Percentiles rank a stretch among this genome's conserved stretches.
Conservation (phyloP, 2,888 invertebrate genomes). For the Drosophila aldrichi region DNA sequence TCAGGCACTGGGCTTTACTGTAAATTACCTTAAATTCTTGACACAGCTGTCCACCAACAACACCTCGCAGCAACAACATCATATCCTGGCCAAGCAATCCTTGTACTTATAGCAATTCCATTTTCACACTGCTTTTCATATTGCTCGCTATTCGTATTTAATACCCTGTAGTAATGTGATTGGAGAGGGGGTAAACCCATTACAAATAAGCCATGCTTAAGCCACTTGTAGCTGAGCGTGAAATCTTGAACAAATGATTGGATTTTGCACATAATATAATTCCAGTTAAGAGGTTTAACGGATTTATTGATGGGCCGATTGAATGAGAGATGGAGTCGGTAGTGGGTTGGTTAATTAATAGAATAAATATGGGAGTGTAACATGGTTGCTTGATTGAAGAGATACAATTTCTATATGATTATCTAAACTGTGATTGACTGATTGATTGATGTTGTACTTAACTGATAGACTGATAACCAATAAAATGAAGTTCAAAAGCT, state of each 20-base stretch:
- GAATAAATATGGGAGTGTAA: too few species aligned
- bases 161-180: not conserved
- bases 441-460: not conserved
- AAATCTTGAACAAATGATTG: not conserved
- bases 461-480: not conserved
- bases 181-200: not conserved
- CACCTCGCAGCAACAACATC: slow-evolving; percentile 6
- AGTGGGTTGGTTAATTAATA: not conserved
- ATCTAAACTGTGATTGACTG: not conserved
- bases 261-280: not conserved
- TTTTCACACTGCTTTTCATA: slow-evolving; percentile 26
- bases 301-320: not conserved
- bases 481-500: too few species aligned
- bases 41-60: slow-evolving; percentile 37
- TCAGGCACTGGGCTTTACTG: slow-evolving; percentile 25
- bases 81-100: slow-evolving; percentile 15
- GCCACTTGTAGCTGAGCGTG: not conserved
- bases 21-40: slow-evolving; percentile 26
- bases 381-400: too few species aligned
- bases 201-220: not conserved
- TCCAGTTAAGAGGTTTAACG: not conserved
- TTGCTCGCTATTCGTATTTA: not conserved
- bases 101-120: slow-evolving; percentile 33
- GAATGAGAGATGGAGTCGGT: not conserved
- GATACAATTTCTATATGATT: too few species aligned